Conservation (phyloP, 2,113 vertebrate species). For the Cinclus cinclus region DNA sequence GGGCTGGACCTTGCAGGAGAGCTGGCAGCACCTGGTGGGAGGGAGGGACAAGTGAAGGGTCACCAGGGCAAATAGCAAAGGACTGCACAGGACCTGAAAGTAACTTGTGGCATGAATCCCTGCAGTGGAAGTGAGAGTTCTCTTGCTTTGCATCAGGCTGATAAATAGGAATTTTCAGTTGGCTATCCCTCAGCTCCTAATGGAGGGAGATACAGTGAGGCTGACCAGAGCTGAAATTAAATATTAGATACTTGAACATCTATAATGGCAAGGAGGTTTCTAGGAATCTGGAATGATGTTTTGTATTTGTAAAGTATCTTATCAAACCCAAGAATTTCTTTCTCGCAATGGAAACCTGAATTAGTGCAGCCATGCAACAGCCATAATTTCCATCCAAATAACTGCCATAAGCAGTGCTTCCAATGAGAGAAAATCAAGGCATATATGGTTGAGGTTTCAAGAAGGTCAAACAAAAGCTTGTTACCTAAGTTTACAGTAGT, state of each 20-base stretch:
- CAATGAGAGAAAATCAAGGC: background rate
- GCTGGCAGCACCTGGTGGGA: background rate
- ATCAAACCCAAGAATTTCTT: background rate
- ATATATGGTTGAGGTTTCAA: background rate
- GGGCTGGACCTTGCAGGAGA: background rate
- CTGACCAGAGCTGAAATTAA: background rate
- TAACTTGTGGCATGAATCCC: background rate
- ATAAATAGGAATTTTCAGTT: background rate
- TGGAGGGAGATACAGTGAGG: background rate
- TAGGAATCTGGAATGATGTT: background rate
- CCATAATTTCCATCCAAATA: background rate
- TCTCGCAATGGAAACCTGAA: background rate
- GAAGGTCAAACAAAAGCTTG: background rate
- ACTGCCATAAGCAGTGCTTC: background rate
- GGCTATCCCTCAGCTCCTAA: background rate
- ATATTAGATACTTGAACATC: background rate
- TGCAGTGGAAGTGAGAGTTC: background rate
- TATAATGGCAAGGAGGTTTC: background rate
- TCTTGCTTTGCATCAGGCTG: background rate
- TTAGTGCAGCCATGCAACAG: background rate
- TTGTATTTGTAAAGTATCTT: background rate
- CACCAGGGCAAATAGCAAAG: background rate
- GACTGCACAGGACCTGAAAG: background rate
- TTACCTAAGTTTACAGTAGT: background rate
- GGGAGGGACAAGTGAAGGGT: background rate